These are phyloP conservation scores for Aplocera efformata DNA, from an alignment of 2,888 invertebrate genomes.

Conservation along the genomic window DNA sequence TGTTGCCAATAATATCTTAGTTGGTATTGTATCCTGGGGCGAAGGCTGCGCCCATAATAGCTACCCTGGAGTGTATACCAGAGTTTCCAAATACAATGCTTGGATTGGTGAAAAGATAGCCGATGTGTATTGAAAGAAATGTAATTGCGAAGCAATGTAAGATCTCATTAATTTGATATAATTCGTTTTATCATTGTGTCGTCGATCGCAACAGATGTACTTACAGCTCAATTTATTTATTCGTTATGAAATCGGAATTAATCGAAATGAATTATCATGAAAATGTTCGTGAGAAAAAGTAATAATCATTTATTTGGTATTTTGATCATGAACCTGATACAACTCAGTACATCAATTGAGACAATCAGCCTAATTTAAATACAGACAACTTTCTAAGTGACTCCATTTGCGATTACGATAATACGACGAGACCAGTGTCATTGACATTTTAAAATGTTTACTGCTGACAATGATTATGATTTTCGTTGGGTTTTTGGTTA, in stretches of 20 bases:
- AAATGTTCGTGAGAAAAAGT: no score
- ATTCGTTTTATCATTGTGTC: no score
- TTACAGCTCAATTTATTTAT: no score
- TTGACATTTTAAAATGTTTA: constrained; percentile 37
- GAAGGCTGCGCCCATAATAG: constrained; percentile 73
- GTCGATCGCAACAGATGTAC: no score
- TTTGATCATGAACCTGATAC: no score
- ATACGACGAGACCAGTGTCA: constrained; percentile 35
- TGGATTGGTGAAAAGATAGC: constrained; percentile 49
- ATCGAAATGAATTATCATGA: no score
- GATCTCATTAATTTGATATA: constrained; percentile 22
- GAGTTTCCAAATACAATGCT: constrained; percentile 58
- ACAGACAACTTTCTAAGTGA: constrained; percentile 53
- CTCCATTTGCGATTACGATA: constrained; percentile 39
- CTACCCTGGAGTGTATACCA: constrained; percentile 81
- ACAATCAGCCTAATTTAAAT: constrained; percentile 50
- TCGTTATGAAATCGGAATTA: no score
- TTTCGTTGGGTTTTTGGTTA: constrained; percentile 7
- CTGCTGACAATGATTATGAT: constrained; percentile 26
- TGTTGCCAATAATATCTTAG: constrained; percentile 59
- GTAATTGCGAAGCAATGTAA: background rate
- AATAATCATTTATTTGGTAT: no score
- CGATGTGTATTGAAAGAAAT: constrained; percentile 12
- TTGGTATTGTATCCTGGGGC: constrained; percentile 81
- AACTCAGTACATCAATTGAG: constrained; percentile 26